Percentiles rank a stretch among this genome's conserved stretches.
phyloP scores from a whole-genome alignment of 2,797 vertebrate species.

The Hemibagrus guttatus region DNA sequence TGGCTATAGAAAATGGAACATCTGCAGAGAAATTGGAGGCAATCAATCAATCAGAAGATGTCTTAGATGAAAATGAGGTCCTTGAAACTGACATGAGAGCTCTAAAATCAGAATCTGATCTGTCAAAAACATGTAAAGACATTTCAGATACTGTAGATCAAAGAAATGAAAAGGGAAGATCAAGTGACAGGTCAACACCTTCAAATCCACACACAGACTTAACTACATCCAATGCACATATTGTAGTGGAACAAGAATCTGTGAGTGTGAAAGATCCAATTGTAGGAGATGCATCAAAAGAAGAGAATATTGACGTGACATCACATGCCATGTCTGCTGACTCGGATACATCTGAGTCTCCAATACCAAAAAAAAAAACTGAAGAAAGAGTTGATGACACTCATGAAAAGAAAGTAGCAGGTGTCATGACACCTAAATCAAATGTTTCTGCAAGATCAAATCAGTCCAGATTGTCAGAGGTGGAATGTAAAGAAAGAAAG shows the following conservation, averaged over 20 bases:
- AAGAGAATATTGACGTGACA: conserved; percentile 45
- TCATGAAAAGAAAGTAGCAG: conserved; percentile 54
- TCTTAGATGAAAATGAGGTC: conserved; percentile 41
- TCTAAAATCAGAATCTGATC: conserved; percentile 31
- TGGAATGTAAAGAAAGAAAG: conserved; percentile 21
- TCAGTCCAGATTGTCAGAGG: conserved; percentile 22
- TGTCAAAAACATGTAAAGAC: conserved; percentile 23
- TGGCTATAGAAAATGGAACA: conserved; percentile 43
- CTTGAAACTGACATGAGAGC: conserved; percentile 21
- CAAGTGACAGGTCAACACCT: not conserved
- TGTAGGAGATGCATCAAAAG: conserved; percentile 55
- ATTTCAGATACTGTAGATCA: conserved; percentile 33
- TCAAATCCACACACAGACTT: not conserved
- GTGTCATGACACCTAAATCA: conserved; percentile 56
- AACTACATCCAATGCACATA: conserved; percentile 49
- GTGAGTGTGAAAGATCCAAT: conserved; percentile 38
- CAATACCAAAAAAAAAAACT: conserved; percentile 44
- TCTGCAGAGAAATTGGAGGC: conserved; percentile 28
- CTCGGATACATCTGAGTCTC: conserved; percentile 63
- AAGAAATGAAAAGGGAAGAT: conserved; percentile 46
- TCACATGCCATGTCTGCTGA: conserved; percentile 65
- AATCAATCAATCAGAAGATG: conserved; percentile 21
- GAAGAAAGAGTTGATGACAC: conserved; percentile 23
- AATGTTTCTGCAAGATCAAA: conserved; percentile 40
- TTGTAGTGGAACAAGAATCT: conserved; percentile 46